These are phyloP conservation scores for Ichneumoninae sp. DNA, from an alignment of 2,888 invertebrate species.

Conservation along the genomic window DNA sequence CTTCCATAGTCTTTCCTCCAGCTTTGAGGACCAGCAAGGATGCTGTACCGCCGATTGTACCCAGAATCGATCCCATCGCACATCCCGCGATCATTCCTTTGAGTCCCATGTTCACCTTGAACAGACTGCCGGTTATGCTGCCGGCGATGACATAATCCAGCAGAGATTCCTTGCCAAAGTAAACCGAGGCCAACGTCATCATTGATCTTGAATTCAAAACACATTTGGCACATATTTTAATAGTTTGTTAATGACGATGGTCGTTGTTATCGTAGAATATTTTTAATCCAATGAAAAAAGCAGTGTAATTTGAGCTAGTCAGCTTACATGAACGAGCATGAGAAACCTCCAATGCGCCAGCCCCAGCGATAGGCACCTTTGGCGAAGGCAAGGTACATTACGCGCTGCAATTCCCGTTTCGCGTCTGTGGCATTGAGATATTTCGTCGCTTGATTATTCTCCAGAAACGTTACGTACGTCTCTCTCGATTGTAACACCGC, in stretches of 20 bases:
- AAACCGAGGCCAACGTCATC: slow-evolving; percentile 88
- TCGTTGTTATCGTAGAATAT: not conserved
- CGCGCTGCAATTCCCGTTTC: slow-evolving; percentile 90
- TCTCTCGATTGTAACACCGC: slow-evolving; percentile 86
- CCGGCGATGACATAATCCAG: slow-evolving; percentile 89
- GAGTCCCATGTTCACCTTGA: slow-evolving; percentile 89
- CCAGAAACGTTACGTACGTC: slow-evolving; percentile 89
- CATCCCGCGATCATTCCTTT: slow-evolving; percentile 89
- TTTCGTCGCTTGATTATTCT: slow-evolving; percentile 90
- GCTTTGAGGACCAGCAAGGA: slow-evolving; percentile 86
- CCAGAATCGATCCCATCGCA: slow-evolving; percentile 87
- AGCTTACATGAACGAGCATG: slow-evolving; percentile 89
- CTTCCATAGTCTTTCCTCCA: slow-evolving; percentile 88
- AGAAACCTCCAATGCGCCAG: slow-evolving; percentile 89
- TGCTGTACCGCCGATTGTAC: slow-evolving; percentile 86
- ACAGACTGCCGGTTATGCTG: slow-evolving; percentile 87
- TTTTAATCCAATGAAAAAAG: not conserved
- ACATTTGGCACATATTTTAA: slow-evolving; percentile 14
- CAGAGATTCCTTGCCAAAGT: slow-evolving; percentile 88
- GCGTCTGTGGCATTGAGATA: slow-evolving; percentile 89
- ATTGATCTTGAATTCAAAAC: slow-evolving; percentile 86
- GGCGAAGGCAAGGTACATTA: slow-evolving; percentile 88
- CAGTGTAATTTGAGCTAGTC: not conserved
- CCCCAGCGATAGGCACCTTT: slow-evolving; percentile 90
- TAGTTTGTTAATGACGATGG: not conserved